phyloP scores from a whole-genome alignment of 2,888 invertebrate genomes.

The Aphodius sticticus region DNA sequence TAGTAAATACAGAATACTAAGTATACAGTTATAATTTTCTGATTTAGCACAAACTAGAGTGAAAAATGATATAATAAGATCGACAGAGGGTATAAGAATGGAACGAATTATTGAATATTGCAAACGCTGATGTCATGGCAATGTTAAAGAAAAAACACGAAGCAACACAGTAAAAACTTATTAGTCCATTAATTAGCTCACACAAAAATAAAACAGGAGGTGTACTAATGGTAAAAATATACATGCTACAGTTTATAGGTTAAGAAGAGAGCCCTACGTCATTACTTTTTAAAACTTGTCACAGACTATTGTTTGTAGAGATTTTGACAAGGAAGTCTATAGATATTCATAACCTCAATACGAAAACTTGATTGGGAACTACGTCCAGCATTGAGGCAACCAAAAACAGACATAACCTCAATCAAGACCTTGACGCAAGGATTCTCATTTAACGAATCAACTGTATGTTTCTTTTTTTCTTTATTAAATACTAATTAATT shows the following conservation, averaged over 20 bases:
- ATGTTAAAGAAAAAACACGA: slow-evolving; percentile 12
- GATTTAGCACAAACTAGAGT: not conserved
- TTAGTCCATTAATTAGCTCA: slow-evolving; percentile 5
- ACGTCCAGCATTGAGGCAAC: too few relatives aligned
- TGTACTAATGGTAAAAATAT: not conserved
- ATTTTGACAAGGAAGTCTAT: too few relatives aligned
- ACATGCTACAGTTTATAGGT: not conserved
- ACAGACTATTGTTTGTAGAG: too few relatives aligned
- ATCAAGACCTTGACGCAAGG: too few relatives aligned
- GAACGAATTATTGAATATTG: not conserved
- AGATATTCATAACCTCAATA: too few relatives aligned
- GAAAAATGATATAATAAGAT: not conserved
- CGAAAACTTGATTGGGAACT: too few relatives aligned
- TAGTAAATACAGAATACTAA: slow-evolving; percentile 21
- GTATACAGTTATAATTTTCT: not conserved
- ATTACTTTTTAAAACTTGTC: too few relatives aligned
- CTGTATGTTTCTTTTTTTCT: not conserved
- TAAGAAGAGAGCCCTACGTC: too few relatives aligned
- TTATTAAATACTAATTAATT: not conserved
- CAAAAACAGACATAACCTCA: too few relatives aligned
- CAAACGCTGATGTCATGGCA: not conserved
- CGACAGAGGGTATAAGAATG: not conserved
- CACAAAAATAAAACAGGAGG: slow-evolving; percentile 16
- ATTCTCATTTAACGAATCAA: not conserved
- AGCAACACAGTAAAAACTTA: not conserved